A percentile compares a stretch with the other conserved stretches of the same genome.
phyloP scores from a whole-genome alignment of 2,113 vertebrate genomes.

The Sapajus apella region DNA sequence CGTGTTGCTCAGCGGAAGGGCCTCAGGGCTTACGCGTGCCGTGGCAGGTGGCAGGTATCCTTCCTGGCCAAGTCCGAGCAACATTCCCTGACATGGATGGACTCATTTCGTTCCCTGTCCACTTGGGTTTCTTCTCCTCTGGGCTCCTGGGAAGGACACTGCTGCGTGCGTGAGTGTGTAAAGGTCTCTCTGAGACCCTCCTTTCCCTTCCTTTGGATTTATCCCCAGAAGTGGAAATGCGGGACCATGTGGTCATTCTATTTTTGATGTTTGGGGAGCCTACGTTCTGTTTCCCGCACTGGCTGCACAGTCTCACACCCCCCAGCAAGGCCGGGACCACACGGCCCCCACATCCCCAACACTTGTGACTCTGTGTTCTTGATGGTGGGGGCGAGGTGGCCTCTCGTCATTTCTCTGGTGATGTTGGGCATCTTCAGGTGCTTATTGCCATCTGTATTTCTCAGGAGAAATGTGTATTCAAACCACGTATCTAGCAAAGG shows the following conservation, averaged over 20 bases:
- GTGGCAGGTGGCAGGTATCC: accelerated
- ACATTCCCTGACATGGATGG: accelerated
- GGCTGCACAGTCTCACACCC: neutral
- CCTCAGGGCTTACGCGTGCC: accelerated
- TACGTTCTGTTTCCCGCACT: neutral
- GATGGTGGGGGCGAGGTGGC: accelerated
- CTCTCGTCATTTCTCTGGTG: accelerated
- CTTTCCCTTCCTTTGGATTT: neutral
- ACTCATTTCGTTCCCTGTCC: no score
- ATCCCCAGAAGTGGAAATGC: neutral
- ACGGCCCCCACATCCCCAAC: accelerated
- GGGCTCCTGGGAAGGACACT: accelerated
- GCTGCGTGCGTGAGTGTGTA: no score
- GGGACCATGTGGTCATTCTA: no score
- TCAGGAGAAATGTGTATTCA: neutral
- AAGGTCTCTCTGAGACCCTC: neutral
- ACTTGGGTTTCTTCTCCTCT: no score
- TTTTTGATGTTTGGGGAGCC: neutral
- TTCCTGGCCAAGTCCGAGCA: neutral
- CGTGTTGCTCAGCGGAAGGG: accelerated
- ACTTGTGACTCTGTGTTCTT: no score
- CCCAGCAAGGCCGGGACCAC: neutral
- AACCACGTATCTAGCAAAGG: neutral
- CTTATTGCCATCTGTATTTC: accelerated
- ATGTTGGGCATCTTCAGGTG: accelerated